Conservation (phyloP, 2,888 invertebrate species). For the Lobophora halterata region DNA sequence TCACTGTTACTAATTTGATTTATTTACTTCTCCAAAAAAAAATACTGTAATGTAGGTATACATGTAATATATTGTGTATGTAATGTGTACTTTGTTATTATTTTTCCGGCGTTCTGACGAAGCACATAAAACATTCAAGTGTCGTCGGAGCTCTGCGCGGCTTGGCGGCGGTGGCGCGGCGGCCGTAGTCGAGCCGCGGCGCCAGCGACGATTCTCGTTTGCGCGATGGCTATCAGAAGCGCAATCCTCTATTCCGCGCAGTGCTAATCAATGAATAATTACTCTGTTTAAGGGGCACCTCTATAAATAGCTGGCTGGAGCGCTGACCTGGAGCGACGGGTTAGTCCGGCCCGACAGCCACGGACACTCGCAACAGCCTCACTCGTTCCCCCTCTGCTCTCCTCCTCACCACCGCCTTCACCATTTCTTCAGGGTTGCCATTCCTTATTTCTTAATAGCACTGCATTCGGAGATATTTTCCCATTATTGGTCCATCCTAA, state of each 20-base stretch:
- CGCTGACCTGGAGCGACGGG: conserved; percentile 81
- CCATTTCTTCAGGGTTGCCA: conserved; percentile 33
- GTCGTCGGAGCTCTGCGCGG: conserved; percentile 5
- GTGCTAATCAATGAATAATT: conserved; percentile 82
- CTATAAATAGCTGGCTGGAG: conserved; percentile 80
- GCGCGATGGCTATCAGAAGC: conserved; percentile 78
- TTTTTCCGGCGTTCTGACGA: neutral
- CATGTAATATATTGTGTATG: no score
- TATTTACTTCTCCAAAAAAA: no score
- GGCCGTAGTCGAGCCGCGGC: conserved; percentile 54
- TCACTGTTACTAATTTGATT: no score
- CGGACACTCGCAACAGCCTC: conserved; percentile 71
- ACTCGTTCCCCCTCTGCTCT: conserved; percentile 35
- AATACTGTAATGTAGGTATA: no score
- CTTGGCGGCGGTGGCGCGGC: conserved; percentile 32
- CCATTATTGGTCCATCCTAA: no score
- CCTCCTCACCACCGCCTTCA: conserved; percentile 34
- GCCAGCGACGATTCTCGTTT: conserved; percentile 75
- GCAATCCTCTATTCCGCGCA: conserved; percentile 80
- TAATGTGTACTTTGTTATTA: no score
- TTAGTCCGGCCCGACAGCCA: conserved; percentile 78
- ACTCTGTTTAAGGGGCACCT: conserved; percentile 81
- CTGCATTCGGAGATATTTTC: no score
- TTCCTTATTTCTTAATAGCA: conserved; percentile 13
- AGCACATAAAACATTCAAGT: conserved; percentile 12